Base-by-base conservation (phyloP, 1,140 invertebrate species). In the Oncopeltus fasciatus region DNA sequence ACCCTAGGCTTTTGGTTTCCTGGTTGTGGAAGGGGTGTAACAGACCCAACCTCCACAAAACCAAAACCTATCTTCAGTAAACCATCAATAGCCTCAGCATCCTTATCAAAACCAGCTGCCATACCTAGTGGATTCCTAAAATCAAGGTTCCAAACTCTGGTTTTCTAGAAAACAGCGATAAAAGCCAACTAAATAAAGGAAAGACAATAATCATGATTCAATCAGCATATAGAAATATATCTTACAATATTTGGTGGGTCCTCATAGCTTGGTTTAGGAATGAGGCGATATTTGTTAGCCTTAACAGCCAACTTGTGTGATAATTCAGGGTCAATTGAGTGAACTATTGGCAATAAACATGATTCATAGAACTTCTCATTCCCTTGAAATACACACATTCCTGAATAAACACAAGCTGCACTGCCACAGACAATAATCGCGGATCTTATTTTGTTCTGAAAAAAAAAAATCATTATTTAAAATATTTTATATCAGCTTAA, bases 91-190 rank as follows among this genome's bases (percentile, higher is more conserved):
- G 90, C 92, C 78, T 98, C 91, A 11, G 83, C 95, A 75, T 98
- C 84, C 73, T 99, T 99, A 73, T 99, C 96, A 78, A 98, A 98
- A 2, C 96, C 96, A 64, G 96, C 96, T 53, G 95, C 95, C 67
- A 98, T 84, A 29, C 96, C 96, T 69, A 99, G 71, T 0, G 95
- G 95, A 77, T 95, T 97, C 63, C 76, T 75, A 56, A 98, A 84
- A 18, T 85, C 69, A 63, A 84, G 72, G 26, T 80, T 79, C 70
- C 88, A 86, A 29, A 96, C 74, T 51, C 74, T 79, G 0, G 83
- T 84, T 70, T 79, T 78, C 83, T 87, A 71, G 53, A 72, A 70
- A 57, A 61, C 11, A 65, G 58, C 49, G 12, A 44, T 44, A 61
- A 18, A 27, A 56, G 24, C 24, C 60, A 27, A 66, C 44, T 56